These are phyloP conservation scores for Rhaphigaster nebulosa DNA, from an alignment of 2,888 invertebrate genomes.

Conservation along the genomic window DNA sequence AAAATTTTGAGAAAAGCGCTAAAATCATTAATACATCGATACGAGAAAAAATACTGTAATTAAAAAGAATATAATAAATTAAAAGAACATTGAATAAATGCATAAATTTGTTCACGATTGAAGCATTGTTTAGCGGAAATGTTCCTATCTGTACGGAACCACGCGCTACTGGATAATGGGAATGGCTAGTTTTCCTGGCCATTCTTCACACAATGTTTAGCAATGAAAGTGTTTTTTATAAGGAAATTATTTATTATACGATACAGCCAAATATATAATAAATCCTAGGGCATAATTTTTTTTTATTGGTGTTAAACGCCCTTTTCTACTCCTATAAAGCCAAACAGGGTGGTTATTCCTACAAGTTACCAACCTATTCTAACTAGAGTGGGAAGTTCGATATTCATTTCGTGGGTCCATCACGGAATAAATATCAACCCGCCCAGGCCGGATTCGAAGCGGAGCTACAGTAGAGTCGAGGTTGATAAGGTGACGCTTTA, in stretches of 20 bases:
- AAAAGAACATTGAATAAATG: conserved; percentile 2
- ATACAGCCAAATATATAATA: neutral
- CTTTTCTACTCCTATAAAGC: too few relatives aligned
- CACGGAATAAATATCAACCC: too few relatives aligned
- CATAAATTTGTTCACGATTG: neutral
- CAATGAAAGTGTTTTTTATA: neutral
- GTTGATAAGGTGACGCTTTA: too few relatives aligned
- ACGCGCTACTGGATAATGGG: conserved; percentile 6
- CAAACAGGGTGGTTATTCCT: too few relatives aligned
- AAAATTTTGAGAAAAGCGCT: neutral
- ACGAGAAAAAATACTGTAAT: neutral
- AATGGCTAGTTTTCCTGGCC: neutral
- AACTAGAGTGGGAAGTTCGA: too few relatives aligned
- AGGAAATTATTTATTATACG: neutral
- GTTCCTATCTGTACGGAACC: neutral
- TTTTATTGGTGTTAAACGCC: too few relatives aligned
- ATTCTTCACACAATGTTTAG: neutral
- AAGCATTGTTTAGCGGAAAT: conserved; percentile 19
- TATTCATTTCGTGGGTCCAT: too few relatives aligned
- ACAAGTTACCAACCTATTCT: too few relatives aligned
- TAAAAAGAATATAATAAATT: neutral
- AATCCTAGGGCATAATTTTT: too few relatives aligned
- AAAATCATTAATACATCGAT: neutral
- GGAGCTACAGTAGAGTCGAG: too few relatives aligned
- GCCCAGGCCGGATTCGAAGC: too few relatives aligned